These are phyloP conservation scores for Ophioninae sp. DNA, from an alignment of 2,888 invertebrate genomes.

Conservation along the genomic window DNA sequence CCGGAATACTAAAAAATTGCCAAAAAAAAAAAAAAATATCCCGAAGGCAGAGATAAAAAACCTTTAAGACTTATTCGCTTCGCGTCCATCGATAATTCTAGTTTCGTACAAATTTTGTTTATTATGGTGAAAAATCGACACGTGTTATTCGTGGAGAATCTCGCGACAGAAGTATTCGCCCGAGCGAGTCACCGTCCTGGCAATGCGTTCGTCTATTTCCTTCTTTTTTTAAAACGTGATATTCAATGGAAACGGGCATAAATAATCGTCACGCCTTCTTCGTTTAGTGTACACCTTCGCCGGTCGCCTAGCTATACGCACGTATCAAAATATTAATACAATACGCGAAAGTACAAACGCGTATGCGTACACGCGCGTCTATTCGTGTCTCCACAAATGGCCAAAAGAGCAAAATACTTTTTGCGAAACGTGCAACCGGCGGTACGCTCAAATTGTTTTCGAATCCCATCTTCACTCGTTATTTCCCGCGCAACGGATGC, in stretches of 20 bases:
- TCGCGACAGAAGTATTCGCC: background rate
- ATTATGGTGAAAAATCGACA: conserved; percentile 24
- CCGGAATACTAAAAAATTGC: background rate
- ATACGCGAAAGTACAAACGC: conserved; percentile 41
- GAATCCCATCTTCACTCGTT: background rate
- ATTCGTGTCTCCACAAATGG: conserved; percentile 22
- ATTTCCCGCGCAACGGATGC: background rate
- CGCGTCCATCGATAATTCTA: background rate
- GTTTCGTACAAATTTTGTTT: conserved; percentile 13
- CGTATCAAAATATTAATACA: conserved; percentile 67
- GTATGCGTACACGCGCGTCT: conserved; percentile 20
- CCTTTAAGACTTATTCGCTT: background rate
- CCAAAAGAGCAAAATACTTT: conserved; percentile 57
- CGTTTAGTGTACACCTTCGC: conserved; percentile 48
- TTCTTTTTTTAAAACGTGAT: background rate
- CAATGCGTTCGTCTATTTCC: conserved; percentile 47
- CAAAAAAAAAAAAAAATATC: background rate
- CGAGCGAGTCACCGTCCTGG: conserved; percentile 41
- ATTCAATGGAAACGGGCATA: conserved; percentile 28
- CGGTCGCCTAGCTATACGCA: conserved; percentile 64
- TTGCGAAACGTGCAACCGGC: conserved; percentile 28
- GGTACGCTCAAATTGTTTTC: background rate
- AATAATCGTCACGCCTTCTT: conserved; percentile 25
- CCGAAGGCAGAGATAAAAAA: background rate
- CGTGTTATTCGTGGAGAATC: background rate